Evolutionary conservation across 2,888 invertebrate species (phyloP), one percentile per base, ranked within the genome.

Genomic region (Mesopsocus fuscifrons): DNA sequence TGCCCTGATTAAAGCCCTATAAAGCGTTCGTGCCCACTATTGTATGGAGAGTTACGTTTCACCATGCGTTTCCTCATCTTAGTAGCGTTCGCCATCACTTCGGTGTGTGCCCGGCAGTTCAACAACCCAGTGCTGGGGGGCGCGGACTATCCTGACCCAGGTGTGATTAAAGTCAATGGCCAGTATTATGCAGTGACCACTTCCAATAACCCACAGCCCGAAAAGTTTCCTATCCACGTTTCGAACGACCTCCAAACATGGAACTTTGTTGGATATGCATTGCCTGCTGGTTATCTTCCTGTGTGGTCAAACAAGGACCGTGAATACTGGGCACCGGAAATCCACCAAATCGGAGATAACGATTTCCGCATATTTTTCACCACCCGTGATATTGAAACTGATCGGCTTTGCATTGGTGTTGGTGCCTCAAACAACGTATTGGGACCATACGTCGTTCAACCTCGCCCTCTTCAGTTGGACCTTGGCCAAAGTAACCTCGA

Each of bases 241-340:
- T 34, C 41, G 13, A 11, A 15, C 9, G 41, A 16, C 18, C 22
- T 40, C 17, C 15, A 18, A 40, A 40, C 9, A 8, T 34, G 34
- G 34, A 34, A 34, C 18, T 34, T 34, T 9, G 34, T 15, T 13
- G 34, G 34, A 9, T 17, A 34, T 13, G 18, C 15, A 6, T 34
- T 34, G 6, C 8, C 34, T 15, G 13, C 8, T 6, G 18, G 6
- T 8, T 8, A 13, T 9, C 9, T 16, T 9, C 34, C 34, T 13
- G 8, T 15, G 8, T 34, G 34, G 34, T 13, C 34, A 9, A 13
- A 6, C 9, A 6, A 6, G 8, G 34, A 34, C 18, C 26, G 11
- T 11, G 26, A 34, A 16, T 34, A 9, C 18, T 34, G 34, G 34
- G 34, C 34, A 6, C 34, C 34, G 8, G 34, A 34, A 34, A 34